phyloP scores from a whole-genome alignment of 1,140 invertebrate genomes.

The Drosophila setifemur region DNA sequence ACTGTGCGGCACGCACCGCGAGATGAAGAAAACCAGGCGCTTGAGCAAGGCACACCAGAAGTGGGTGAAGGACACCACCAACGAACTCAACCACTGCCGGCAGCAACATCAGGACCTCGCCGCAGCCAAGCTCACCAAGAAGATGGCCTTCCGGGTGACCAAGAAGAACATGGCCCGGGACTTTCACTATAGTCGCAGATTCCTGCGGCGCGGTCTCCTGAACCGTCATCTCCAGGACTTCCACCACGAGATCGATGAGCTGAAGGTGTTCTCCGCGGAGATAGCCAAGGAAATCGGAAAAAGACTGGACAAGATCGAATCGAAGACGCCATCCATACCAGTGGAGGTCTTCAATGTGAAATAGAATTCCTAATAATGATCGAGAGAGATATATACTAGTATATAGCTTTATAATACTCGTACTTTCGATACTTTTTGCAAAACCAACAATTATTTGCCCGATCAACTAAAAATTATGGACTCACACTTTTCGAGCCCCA shows the following conservation, averaged over 20 bases:
- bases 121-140: constrained; percentile 20
- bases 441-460: too few species aligned
- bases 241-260: constrained; percentile 9
- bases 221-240: constrained; percentile 24
- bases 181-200: neutral
- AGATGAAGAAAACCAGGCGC: neutral
- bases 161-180: neutral
- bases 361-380: too few species aligned
- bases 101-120: neutral
- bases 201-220: neutral
- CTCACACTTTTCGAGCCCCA: too few species aligned
- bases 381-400: too few species aligned
- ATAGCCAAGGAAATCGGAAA: constrained; percentile 1
- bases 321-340: too few species aligned
- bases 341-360: too few species aligned
- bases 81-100: constrained; percentile 26
- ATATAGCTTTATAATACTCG: too few species aligned
- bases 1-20: neutral
- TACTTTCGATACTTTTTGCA: too few species aligned
- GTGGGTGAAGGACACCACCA: constrained; percentile 6
- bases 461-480: too few species aligned
- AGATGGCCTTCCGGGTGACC: constrained; percentile 9
- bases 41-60: neutral
- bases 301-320: constrained; percentile 8
- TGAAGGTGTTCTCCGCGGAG: constrained; percentile 6